A percentile compares a stretch with the other conserved stretches of the same genome.
phyloP scores from a whole-genome alignment of 2,797 vertebrate genomes.

The Coilia nasus region DNA sequence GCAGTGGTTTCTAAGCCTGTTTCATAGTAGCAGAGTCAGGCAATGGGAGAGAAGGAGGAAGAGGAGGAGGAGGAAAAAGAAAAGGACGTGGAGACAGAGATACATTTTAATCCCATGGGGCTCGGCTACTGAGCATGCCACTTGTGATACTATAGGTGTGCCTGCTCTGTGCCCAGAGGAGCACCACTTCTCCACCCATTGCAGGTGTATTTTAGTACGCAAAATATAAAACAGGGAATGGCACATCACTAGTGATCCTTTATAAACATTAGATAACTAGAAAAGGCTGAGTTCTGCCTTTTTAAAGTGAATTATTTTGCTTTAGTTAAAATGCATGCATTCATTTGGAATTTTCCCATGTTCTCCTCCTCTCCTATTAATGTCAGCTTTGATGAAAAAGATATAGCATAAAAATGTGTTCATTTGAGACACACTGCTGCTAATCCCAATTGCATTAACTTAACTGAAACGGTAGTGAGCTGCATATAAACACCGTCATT shows the following conservation, averaged over 20 bases:
- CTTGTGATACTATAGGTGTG: background rate
- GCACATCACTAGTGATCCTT: too few species aligned
- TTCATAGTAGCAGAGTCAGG: conserved; percentile 28
- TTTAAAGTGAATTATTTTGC: background rate
- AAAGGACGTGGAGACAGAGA: background rate
- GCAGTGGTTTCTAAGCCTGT: conserved; percentile 34
- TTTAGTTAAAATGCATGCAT: background rate
- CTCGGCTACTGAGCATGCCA: background rate
- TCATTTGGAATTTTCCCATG: background rate
- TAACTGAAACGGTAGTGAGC: background rate
- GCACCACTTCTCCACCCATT: background rate
- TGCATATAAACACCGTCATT: background rate
- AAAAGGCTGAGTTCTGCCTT: background rate
- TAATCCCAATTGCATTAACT: background rate
- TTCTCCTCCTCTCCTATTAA: too few species aligned
- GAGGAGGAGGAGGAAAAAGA: background rate
- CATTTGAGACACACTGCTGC: too few species aligned
- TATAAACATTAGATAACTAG: background rate
- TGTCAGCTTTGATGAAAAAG: too few species aligned
- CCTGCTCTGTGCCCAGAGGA: too few species aligned
- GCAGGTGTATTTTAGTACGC: background rate
- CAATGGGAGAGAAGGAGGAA: background rate
- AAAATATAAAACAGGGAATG: background rate
- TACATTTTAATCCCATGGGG: background rate
- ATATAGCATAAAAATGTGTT: too few species aligned